phyloP scores from a whole-genome alignment of 2,797 vertebrate species.

The Phoeniculus purpureus region DNA sequence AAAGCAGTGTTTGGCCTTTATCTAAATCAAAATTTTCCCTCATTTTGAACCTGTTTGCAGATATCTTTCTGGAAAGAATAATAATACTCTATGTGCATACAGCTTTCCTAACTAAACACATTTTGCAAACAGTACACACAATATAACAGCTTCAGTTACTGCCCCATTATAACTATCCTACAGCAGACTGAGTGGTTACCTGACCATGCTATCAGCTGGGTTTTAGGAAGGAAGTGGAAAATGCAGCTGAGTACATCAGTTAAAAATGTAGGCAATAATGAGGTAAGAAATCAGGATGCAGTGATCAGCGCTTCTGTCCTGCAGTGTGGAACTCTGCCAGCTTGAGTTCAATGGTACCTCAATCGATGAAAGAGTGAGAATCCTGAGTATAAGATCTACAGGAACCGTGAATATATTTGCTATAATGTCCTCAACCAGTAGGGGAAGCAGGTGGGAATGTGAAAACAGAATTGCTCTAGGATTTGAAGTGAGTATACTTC shows the following conservation, averaged over 20 bases:
- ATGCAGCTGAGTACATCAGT: background rate
- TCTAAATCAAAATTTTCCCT: background rate
- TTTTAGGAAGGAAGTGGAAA: background rate
- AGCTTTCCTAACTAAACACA: background rate
- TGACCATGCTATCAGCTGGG: background rate
- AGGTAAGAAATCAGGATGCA: conserved; percentile 39
- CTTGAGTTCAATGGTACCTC: conserved; percentile 44
- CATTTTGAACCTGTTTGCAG: background rate
- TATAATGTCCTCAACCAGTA: conserved; percentile 36
- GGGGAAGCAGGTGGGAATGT: conserved; percentile 37
- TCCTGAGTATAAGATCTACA: conserved; percentile 29
- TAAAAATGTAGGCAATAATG: conserved; percentile 25
- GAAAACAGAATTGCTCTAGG: conserved; percentile 43
- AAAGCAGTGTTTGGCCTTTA: background rate
- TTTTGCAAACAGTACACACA: background rate
- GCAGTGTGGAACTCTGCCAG: conserved; percentile 36
- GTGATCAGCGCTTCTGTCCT: conserved; percentile 48
- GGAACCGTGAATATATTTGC: background rate
- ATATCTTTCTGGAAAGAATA: background rate
- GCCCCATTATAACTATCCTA: background rate
- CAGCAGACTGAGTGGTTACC: background rate
- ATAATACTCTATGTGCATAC: background rate
- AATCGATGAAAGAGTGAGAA: conserved; percentile 42
- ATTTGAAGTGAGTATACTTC: conserved; percentile 26
- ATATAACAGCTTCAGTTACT: background rate